Conservation (phyloP, 2,113 vertebrate species). For the Podarcis cretensis region DNA sequence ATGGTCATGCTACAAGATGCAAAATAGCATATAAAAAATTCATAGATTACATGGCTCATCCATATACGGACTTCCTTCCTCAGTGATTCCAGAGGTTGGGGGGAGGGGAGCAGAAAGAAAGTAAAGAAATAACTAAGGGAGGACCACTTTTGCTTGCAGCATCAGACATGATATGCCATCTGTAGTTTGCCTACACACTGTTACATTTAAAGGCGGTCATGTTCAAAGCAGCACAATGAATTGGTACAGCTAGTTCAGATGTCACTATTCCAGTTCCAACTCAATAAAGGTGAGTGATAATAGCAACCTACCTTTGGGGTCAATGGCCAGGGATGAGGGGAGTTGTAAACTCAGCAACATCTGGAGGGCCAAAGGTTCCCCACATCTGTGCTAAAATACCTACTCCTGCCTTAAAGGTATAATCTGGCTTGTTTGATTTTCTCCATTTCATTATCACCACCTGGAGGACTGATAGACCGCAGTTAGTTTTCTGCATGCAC, state of each 20-base stretch:
- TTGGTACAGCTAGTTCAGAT: neutral
- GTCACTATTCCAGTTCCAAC: neutral
- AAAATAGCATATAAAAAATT: neutral
- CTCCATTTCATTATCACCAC: neutral
- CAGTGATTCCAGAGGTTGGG: neutral
- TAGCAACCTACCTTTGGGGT: neutral
- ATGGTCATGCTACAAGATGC: neutral
- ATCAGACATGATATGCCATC: neutral
- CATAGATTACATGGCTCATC: neutral
- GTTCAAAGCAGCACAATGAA: neutral
- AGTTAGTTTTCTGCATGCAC: neutral
- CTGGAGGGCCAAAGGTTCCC: too few species aligned
- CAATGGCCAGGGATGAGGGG: too few species aligned
- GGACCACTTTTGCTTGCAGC: neutral
- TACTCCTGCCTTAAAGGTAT: neutral
- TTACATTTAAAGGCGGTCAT: neutral
- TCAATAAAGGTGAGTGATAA: neutral
- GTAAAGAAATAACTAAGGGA: neutral
- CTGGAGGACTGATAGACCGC: neutral
- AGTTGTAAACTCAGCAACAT: too few species aligned
- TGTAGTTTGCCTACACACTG: neutral
- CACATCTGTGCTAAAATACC: too few species aligned
- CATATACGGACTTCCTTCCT: neutral
- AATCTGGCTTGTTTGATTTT: neutral
- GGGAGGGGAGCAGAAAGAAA: neutral